Percentiles rank a stretch among this genome's conserved stretches.
phyloP scores from a whole-genome alignment of 2,113 vertebrate genomes.

The Cercocebus atys region DNA sequence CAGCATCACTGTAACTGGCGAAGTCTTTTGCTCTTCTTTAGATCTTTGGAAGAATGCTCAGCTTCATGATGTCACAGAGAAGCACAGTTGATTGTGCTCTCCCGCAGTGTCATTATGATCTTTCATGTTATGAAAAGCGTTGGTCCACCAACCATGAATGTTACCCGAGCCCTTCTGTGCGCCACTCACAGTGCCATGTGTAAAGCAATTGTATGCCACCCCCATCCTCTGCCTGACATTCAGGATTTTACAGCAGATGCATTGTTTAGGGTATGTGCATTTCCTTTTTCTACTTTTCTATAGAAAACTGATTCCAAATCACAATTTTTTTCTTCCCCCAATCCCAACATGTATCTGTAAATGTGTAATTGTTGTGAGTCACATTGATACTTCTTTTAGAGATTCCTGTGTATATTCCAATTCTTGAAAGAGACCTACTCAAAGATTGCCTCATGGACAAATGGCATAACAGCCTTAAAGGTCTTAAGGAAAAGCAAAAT shows the following conservation, averaged over 20 bases:
- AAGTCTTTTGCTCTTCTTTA: neutral
- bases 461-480: neutral
- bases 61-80: neutral
- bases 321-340: neutral
- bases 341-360: neutral
- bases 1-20: neutral
- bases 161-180: neutral
- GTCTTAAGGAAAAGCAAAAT: neutral
- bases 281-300: neutral
- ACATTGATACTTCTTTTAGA: neutral
- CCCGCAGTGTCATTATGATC: neutral
- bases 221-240: neutral
- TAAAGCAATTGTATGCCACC: neutral
- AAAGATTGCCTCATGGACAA: neutral
- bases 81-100: neutral
- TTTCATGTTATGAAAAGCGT: neutral
- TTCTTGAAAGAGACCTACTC: neutral
- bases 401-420: neutral
- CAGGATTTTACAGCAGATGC: neutral
- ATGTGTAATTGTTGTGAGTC: neutral
- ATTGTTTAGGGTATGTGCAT: neutral
- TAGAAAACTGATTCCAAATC: neutral
- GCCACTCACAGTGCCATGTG: accelerated
- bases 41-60: neutral
- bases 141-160: neutral